Evolutionary conservation across 2,113 vertebrate genomes (phyloP), one percentile per base, ranked within the genome.

Genomic region (Pagrus major): DNA sequence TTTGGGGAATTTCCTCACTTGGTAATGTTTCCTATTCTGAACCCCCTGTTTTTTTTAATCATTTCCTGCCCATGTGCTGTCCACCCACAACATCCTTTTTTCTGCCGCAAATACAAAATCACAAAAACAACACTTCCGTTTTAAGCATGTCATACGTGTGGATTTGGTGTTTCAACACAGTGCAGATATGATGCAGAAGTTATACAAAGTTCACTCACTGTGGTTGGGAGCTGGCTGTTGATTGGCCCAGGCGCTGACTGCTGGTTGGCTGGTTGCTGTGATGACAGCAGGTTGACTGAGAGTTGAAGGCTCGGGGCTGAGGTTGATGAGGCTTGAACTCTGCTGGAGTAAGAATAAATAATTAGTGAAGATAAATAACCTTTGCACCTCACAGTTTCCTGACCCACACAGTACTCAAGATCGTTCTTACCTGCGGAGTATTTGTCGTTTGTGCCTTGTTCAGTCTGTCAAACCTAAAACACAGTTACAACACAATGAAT

Each of bases 391-490:
- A 29, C 20, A 49, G 9, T 14, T 59, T 37, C 35, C 18, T 37
- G 41, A 41, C 3, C 2, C 9, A 64, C 2, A 14, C 12, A 23
- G 23, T 3, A 29, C 11, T 11, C 1, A 3, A 52, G 27, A 21
- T n/a, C 1, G 39, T 37, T 60, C 76, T 86, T 85, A 95, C 94
- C 89, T 91, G 86, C 27, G 79, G 88, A 15, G 71, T 21, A 35
- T 84, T 61, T 65, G 86, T n/a, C 56, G 55, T 82, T 86, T 96
- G 96, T 80, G 95, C 93, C 66, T 94, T 95, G 81, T 94, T 95
- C 69, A 97, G 94, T 73, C 97, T 95, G 78, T 99, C 97, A 2
- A 99, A 99, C 94, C 98, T 99, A 61, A 80, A 86, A 83, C 15
- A 67, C 58, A 86, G 58, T 35, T 1, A 18, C 12, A 75, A 23